A percentile compares a stretch with the other conserved stretches of the same genome.
Conservation (phyloP, 2,797 vertebrate species). For the Dryobates pubescens region DNA sequence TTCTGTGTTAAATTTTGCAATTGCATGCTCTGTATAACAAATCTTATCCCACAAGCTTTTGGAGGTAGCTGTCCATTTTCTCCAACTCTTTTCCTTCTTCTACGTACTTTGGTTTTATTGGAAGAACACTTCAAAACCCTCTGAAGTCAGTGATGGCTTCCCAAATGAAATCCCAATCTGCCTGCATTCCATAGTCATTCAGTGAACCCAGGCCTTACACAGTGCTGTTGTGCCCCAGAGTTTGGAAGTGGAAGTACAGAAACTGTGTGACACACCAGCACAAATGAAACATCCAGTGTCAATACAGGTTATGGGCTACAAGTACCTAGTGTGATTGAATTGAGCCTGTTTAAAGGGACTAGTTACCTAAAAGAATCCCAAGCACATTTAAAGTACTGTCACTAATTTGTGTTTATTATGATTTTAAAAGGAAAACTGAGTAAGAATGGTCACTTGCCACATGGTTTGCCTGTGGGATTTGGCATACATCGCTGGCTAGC, state of each 20-base stretch:
- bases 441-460: background rate
- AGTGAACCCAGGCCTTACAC: background rate
- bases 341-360: background rate
- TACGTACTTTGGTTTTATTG: fast-evolving
- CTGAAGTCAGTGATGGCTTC: background rate
- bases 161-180: background rate
- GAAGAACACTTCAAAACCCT: background rate
- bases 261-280: background rate
- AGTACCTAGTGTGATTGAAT: background rate
- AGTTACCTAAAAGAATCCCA: background rate
- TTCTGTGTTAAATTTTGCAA: background rate
- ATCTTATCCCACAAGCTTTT: background rate
- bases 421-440: background rate
- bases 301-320: background rate
- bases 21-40: background rate
- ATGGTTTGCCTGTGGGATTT: background rate
- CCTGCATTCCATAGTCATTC: background rate
- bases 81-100: background rate
- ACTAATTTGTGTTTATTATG: background rate
- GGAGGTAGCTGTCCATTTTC: background rate
- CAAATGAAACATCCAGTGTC: background rate
- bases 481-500: background rate
- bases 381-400: background rate
- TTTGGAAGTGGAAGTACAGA: background rate
- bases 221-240: background rate